A percentile compares a stretch with the other conserved stretches of the same genome.
Conservation (phyloP, 2,888 invertebrate genomes). For the Trichopria drosophilae region DNA sequence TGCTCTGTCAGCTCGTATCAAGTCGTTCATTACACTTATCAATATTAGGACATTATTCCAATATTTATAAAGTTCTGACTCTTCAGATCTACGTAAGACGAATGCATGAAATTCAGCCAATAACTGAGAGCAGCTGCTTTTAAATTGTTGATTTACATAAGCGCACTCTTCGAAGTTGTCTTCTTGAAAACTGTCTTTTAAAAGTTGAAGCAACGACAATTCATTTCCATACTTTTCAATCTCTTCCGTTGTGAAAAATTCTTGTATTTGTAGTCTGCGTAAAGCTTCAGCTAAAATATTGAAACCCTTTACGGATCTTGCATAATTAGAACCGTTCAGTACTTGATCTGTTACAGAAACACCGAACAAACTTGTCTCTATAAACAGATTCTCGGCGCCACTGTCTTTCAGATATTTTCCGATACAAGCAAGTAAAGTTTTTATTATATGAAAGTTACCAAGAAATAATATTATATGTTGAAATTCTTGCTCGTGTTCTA, state of each 20-base stretch:
- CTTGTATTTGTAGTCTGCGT: conserved; percentile 8
- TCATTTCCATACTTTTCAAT: background rate
- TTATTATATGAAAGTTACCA: conserved; percentile 14
- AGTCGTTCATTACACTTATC: background rate
- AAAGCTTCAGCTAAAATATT: conserved; percentile 12
- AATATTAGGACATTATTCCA: conserved; percentile 9
- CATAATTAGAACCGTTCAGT: conserved; percentile 14
- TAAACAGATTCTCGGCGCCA: conserved; percentile 15
- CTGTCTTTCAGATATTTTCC: conserved; percentile 23
- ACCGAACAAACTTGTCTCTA: conserved; percentile 10
- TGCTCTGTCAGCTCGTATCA: conserved; percentile 8
- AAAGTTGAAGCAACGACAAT: background rate
- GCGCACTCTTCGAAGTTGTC: background rate
- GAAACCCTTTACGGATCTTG: conserved; percentile 11
- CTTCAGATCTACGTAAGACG: background rate
- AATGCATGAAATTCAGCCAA: conserved; percentile 6
- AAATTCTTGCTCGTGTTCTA: conserved; percentile 6
- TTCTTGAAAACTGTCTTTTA: conserved; percentile 1
- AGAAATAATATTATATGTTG: conserved; percentile 6
- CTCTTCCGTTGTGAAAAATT: background rate
- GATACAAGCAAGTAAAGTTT: conserved; percentile 8
- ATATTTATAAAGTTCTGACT: conserved; percentile 5
- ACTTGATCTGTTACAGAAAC: conserved; percentile 8
- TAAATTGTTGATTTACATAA: background rate
- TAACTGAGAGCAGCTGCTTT: background rate